A percentile compares a stretch with the other conserved stretches of the same genome.
Conservation (phyloP, 2,797 vertebrate species). For the Lacerta viridis region DNA sequence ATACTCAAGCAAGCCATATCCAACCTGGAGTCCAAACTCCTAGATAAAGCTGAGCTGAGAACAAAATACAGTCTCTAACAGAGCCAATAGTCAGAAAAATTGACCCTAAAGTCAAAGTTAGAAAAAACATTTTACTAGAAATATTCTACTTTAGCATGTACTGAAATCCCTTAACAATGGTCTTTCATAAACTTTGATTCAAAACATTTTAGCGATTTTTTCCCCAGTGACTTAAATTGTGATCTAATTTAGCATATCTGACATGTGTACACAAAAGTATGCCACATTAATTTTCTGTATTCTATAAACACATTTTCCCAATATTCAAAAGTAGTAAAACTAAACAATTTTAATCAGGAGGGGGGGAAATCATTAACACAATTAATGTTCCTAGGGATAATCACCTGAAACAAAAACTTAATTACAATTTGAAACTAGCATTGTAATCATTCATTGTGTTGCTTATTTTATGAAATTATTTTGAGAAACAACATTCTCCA, state of each 20-base stretch:
- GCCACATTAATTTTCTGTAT: not conserved
- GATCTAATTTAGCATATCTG: not conserved
- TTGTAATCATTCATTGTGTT: not conserved
- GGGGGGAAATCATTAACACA: not conserved
- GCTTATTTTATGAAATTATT: not conserved
- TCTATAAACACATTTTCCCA: not conserved
- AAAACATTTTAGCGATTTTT: not conserved
- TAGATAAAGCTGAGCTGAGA: slow-evolving; percentile 23
- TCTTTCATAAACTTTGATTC: not conserved
- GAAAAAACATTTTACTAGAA: slow-evolving; percentile 30
- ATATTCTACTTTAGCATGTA: slow-evolving; percentile 2
- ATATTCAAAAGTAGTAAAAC: not conserved
- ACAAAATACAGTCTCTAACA: slow-evolving; percentile 27
- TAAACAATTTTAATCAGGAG: not conserved
- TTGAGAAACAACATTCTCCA: not conserved
- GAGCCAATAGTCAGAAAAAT: slow-evolving; percentile 31
- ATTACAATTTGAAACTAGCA: not conserved
- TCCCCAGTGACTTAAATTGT: not conserved
- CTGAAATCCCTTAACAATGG: not conserved
- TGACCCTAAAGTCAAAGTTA: not conserved
- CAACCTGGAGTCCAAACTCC: slow-evolving; percentile 50
- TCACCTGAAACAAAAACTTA: not conserved
- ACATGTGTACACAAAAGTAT: not conserved
- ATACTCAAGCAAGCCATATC: slow-evolving; percentile 38
- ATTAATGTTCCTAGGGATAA: not conserved